A percentile compares a stretch with the other conserved stretches of the same genome.
These are phyloP conservation scores for Pomacea canaliculata DNA, from an alignment of 2,888 invertebrate species.

Conservation along the genomic window DNA sequence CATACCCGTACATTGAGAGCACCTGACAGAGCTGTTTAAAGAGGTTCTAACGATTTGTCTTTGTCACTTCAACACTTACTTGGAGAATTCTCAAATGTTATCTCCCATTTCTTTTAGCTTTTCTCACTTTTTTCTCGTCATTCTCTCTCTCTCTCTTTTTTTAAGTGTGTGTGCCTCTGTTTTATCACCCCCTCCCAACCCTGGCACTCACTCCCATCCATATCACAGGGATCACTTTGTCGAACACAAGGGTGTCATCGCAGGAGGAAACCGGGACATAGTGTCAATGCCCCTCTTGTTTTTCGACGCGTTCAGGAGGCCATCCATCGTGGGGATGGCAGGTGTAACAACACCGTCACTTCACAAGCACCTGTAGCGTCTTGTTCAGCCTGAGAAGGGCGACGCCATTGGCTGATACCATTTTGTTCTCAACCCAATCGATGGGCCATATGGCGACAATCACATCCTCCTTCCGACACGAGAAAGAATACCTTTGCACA, in stretches of 20 bases:
- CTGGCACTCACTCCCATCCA: too few species aligned
- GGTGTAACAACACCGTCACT: slow-evolving; percentile 20
- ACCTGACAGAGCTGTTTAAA: too few species aligned
- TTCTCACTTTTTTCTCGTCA: background rate
- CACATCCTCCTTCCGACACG: too few species aligned
- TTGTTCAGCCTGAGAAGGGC: background rate
- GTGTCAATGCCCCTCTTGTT: slow-evolving; percentile 19
- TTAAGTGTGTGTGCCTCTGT: background rate
- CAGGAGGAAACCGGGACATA: background rate
- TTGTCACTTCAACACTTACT: too few species aligned
- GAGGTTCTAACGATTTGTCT: too few species aligned
- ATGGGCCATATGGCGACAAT: too few species aligned
- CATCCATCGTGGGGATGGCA: slow-evolving; percentile 14
- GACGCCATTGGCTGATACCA: background rate
- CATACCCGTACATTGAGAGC: too few species aligned
- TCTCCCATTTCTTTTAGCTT: background rate
- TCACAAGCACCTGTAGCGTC: slow-evolving; percentile 21
- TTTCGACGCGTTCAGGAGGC: slow-evolving; percentile 1
- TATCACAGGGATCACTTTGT: too few species aligned
- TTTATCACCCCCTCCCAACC: background rate
- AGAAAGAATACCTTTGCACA: too few species aligned
- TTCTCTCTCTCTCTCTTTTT: background rate
- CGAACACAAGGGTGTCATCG: too few species aligned
- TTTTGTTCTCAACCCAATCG: too few species aligned
- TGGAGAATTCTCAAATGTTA: too few species aligned